phyloP scores from a whole-genome alignment of 1,140 invertebrate genomes.

The Drosophila auraria region DNA sequence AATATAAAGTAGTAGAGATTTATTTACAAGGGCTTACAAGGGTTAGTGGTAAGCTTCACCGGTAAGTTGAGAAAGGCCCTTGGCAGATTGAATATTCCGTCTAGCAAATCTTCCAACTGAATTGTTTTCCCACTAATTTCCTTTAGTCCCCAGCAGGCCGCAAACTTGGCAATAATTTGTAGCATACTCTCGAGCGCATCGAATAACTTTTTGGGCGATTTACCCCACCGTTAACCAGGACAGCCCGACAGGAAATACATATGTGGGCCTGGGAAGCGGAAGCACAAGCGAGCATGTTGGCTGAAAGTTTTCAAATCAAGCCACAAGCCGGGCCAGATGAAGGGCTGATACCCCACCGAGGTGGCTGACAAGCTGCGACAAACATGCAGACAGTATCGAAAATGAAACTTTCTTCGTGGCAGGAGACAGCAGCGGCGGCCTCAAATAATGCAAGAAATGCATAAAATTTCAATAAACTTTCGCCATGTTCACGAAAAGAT shows the following conservation, averaged over 20 bases:
- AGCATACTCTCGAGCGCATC: slow-evolving; percentile 5
- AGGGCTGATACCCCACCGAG: not conserved
- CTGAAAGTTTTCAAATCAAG: slow-evolving; percentile 44
- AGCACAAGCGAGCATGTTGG: slow-evolving; percentile 7
- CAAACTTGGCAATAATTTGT: slow-evolving; percentile 18
- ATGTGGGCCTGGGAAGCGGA: slow-evolving; percentile 5
- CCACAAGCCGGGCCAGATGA: slow-evolving; percentile 18
- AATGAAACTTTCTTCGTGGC: slow-evolving; percentile 41
- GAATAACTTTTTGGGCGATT: slow-evolving; percentile 8
- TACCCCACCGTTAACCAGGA: slow-evolving; percentile 3
- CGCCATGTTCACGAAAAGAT: slow-evolving; percentile 32
- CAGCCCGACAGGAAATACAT: not conserved
- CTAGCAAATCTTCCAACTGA: not conserved
- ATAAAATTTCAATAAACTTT: slow-evolving; percentile 51
- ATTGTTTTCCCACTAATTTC: not conserved
- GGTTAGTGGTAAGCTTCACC: too few relatives aligned
- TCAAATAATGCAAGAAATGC: slow-evolving; percentile 51
- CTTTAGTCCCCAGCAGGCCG: not conserved
- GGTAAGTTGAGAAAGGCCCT: too few relatives aligned
- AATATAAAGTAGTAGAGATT: not conserved
- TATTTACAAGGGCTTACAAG: too few relatives aligned
- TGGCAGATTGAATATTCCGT: not conserved
- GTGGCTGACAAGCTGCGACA: slow-evolving; percentile 34
- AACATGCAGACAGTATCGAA: slow-evolving; percentile 40
- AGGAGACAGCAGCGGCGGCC: slow-evolving; percentile 19